Conservation (phyloP, 2,888 invertebrate genomes). For the Polymixis flavicincta region DNA sequence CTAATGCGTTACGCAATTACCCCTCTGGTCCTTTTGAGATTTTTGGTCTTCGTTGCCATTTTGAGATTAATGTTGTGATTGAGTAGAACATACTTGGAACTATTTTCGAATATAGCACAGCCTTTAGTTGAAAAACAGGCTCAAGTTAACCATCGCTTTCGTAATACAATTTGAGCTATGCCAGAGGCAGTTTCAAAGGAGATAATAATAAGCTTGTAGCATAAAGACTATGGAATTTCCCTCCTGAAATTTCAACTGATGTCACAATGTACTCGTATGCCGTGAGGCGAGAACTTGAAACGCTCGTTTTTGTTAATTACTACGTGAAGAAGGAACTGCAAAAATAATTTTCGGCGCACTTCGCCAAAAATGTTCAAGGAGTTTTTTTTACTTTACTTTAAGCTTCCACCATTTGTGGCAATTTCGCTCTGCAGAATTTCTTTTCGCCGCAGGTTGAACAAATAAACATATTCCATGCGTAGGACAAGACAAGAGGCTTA, state of each 20-base stretch:
- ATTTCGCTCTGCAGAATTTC: slow-evolving; percentile 29
- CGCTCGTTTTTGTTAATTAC: slow-evolving; percentile 38
- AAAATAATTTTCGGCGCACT: slow-evolving; percentile 12
- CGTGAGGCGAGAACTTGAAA: slow-evolving; percentile 30
- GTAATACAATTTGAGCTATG: not conserved
- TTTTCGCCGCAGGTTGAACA: slow-evolving; percentile 32
- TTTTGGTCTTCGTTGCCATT: not conserved
- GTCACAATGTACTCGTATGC: slow-evolving; percentile 18
- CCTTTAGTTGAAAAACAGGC: not conserved
- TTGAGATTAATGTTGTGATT: not conserved
- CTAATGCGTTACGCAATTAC: too few species aligned
- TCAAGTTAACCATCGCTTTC: not conserved
- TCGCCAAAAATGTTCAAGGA: slow-evolving; percentile 2
- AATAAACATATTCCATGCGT: slow-evolving; percentile 34
- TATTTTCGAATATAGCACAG: not conserved
- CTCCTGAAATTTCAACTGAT: slow-evolving; percentile 17
- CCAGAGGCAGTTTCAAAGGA: not conserved
- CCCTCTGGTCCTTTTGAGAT: not conserved
- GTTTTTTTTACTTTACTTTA: slow-evolving; percentile 5
- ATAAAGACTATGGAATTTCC: not conserved
- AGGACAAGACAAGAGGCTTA: slow-evolving; percentile 29
- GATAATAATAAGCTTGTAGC: slow-evolving; percentile 1
- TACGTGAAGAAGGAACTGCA: slow-evolving; percentile 16
- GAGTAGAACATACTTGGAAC: not conserved
- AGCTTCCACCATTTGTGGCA: not conserved